A percentile compares a stretch with the other conserved stretches of the same genome.
Conservation (phyloP, 1,140 invertebrate species). For the Drosophila nannoptera region DNA sequence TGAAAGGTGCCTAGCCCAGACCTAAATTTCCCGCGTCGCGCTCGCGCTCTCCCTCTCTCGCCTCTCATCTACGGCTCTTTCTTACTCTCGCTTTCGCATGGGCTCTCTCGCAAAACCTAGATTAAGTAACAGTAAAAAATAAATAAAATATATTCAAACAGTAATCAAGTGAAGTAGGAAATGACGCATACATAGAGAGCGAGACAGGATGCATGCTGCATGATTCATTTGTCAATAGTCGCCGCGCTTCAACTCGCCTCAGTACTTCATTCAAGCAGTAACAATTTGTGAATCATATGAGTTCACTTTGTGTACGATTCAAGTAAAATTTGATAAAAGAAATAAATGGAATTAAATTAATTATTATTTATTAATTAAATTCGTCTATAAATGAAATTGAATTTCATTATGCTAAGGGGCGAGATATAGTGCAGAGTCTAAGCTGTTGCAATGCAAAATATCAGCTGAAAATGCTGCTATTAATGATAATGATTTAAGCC, state of each 20-base stretch:
- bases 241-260: conserved; percentile 5
- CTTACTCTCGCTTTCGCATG: background rate
- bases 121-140: conserved; percentile 3
- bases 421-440: background rate
- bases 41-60: background rate
- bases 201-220: conserved; percentile 8
- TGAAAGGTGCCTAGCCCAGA: conserved; percentile 11
- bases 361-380: no score
- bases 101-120: background rate
- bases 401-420: background rate
- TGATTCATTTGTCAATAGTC: conserved; percentile 33
- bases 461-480: no score
- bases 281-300: no score
- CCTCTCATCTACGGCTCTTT: background rate
- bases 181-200: conserved; percentile 24
- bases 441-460: no score
- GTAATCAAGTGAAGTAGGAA: conserved; percentile 20
- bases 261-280: conserved; percentile 26
- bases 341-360: no score
- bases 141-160: conserved; percentile 12
- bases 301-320: no score
- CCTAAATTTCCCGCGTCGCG: background rate
- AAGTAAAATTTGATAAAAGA: no score
- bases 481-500: no score
- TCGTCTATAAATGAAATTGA: no score